Percentiles rank a stretch among this genome's conserved stretches.
Conservation (phyloP, 1,140 invertebrate genomes). For the Drosophila bifasciata region DNA sequence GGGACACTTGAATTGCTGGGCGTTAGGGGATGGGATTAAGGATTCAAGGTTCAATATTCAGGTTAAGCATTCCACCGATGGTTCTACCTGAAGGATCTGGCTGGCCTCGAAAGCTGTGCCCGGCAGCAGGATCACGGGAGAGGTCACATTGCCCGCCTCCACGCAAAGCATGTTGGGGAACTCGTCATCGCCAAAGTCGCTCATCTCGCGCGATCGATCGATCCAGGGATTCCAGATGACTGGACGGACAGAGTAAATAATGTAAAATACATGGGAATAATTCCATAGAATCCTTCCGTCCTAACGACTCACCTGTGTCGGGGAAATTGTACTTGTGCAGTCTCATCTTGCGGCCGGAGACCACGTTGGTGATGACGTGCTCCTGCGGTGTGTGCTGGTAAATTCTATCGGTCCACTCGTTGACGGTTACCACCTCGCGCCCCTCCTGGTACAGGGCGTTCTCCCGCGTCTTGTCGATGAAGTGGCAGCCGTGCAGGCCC, state of each 20-base stretch:
- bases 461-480: conserved; percentile 93
- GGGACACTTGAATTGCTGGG: conserved; percentile 61
- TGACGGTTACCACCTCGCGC: conserved; percentile 93
- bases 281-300: neutral
- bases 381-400: conserved; percentile 96
- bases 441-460: conserved; percentile 86
- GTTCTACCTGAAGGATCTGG: conserved; percentile 79
- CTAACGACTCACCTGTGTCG: conserved; percentile 88
- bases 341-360: conserved; percentile 95
- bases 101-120: conserved; percentile 87
- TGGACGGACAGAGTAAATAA: conserved; percentile 5
- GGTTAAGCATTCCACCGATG: conserved; percentile 3
- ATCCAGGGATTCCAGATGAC: conserved; percentile 99
- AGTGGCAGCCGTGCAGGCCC: conserved; percentile 95
- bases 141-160: conserved; percentile 94
- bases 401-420: conserved; percentile 96
- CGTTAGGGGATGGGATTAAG: conserved; percentile 17
- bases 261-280: neutral
- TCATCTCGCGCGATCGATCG: conserved; percentile 95
- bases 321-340: conserved; percentile 97
- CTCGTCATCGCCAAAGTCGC: conserved; percentile 97
- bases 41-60: neutral
- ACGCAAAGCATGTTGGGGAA: conserved; percentile 98
- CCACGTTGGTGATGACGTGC: conserved; percentile 96
- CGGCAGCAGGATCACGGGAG: conserved; percentile 92